These are phyloP conservation scores for Solea solea DNA, from an alignment of 2,113 vertebrate genomes.

Conservation along the genomic window DNA sequence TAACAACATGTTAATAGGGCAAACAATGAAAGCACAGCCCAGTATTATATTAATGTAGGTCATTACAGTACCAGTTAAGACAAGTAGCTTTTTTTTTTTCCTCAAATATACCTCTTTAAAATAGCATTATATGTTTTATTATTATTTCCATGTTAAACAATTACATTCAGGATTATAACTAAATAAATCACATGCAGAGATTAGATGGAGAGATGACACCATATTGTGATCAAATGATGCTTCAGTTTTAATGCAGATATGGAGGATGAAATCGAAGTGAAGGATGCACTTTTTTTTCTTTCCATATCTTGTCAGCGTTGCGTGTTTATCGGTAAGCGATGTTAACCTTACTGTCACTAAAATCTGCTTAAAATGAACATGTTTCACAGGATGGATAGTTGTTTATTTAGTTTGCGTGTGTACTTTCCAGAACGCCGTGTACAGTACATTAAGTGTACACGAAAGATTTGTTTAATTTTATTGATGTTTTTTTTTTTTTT, in stretches of 20 bases:
- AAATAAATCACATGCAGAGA: conserved; percentile 91
- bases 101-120: conserved; percentile 83
- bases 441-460: conserved; percentile 38
- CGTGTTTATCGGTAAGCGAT: conserved; percentile 31
- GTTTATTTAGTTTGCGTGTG: conserved; percentile 18
- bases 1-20: conserved; percentile 84
- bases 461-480: conserved; percentile 41
- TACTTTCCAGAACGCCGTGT: conserved; percentile 35
- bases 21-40: conserved; percentile 84
- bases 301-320: conserved; percentile 41
- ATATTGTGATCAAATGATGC: conserved; percentile 60
- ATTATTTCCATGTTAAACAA: conserved; percentile 84
- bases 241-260: conserved; percentile 49
- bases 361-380: conserved; percentile 54
- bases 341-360: conserved; percentile 47
- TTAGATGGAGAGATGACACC: conserved; percentile 85
- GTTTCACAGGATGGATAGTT: conserved; percentile 31
- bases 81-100: conserved; percentile 77
- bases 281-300: conserved; percentile 55
- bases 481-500: conserved; percentile 26
- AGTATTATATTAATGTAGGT: conserved; percentile 82
- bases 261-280: conserved; percentile 51
- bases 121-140: conserved; percentile 75
- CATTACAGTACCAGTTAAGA: conserved; percentile 87
- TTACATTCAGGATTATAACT: conserved; percentile 90